These are phyloP conservation scores for Laticauda laticaudata DNA, from an alignment of 2,113 vertebrate species.

Conservation along the genomic window DNA sequence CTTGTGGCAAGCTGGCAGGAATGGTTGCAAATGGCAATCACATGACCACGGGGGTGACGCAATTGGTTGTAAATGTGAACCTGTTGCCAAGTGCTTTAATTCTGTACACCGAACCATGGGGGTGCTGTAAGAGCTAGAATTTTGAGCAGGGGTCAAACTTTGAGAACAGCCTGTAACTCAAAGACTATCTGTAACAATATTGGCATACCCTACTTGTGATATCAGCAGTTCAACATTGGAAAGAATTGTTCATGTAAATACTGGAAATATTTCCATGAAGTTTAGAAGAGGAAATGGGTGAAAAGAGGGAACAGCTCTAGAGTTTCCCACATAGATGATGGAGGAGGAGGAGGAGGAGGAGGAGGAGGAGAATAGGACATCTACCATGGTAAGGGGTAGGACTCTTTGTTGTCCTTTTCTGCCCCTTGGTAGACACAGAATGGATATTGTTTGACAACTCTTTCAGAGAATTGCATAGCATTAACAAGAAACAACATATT, in stretches of 20 bases:
- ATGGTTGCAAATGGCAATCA: background rate
- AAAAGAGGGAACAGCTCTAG: background rate
- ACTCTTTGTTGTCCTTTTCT: background rate
- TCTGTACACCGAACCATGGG: background rate
- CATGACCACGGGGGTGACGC: background rate
- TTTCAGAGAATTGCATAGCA: slow-evolving; percentile 27
- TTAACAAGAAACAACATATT: slow-evolving; percentile 26
- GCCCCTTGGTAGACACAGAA: slow-evolving; percentile 8
- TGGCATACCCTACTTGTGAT: background rate
- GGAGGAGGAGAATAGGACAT: background rate
- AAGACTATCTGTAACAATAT: background rate
- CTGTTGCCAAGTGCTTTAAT: background rate
- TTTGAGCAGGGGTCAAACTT: background rate
- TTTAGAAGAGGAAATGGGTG: background rate
- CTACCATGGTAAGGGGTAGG: background rate
- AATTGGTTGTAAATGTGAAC: background rate
- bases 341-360: no score
- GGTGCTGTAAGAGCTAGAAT: background rate
- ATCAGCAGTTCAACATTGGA: background rate
- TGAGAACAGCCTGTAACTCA: background rate
- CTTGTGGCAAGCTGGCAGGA: background rate
- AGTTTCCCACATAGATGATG: background rate
- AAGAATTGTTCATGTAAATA: background rate
- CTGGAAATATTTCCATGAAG: background rate
- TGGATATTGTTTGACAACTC: slow-evolving; percentile 19